These are phyloP conservation scores for Leucozona laternaria DNA, from an alignment of 2,888 invertebrate genomes.

Conservation along the genomic window DNA sequence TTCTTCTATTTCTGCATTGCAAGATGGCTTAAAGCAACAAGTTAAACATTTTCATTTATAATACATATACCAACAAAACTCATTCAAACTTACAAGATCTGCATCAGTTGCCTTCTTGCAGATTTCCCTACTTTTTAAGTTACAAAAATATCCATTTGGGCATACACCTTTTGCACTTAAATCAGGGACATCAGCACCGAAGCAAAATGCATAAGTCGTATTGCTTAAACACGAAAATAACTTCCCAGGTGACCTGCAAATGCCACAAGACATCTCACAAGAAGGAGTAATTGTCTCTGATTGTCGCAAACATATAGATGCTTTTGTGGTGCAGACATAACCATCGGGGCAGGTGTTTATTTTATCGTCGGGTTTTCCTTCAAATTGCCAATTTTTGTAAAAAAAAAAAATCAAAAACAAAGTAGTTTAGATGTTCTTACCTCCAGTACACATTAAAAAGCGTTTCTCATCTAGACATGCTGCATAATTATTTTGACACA, in stretches of 20 bases:
- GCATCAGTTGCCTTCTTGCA: slow-evolving; percentile 57
- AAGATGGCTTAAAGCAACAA: slow-evolving; percentile 31
- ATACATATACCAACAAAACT: neutral
- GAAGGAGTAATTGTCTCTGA: slow-evolving; percentile 48
- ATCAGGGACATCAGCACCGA: slow-evolving; percentile 58
- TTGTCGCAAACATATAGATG: slow-evolving; percentile 62
- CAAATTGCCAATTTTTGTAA: neutral
- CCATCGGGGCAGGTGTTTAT: slow-evolving; percentile 68
- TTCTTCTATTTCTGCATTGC: slow-evolving; percentile 15
- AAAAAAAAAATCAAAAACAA: no score
- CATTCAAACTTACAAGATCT: slow-evolving; percentile 50
- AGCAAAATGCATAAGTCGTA: slow-evolving; percentile 76
- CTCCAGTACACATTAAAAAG: slow-evolving; percentile 72
- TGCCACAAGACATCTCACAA: slow-evolving; percentile 71
- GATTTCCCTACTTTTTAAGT: slow-evolving; percentile 55
- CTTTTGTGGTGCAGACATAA: slow-evolving; percentile 71
- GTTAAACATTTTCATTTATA: neutral
- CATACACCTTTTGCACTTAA: slow-evolving; percentile 53
- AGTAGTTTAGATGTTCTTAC: no score
- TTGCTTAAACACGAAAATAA: slow-evolving; percentile 76
- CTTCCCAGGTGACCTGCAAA: slow-evolving; percentile 55
- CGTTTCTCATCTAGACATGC: slow-evolving; percentile 75
- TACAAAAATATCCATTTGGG: slow-evolving; percentile 76
- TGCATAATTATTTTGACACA: slow-evolving; percentile 73
- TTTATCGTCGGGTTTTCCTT: slow-evolving; percentile 36